These are phyloP conservation scores for Andrena chrysosceles DNA, from an alignment of 2,888 invertebrate genomes.

Conservation along the genomic window DNA sequence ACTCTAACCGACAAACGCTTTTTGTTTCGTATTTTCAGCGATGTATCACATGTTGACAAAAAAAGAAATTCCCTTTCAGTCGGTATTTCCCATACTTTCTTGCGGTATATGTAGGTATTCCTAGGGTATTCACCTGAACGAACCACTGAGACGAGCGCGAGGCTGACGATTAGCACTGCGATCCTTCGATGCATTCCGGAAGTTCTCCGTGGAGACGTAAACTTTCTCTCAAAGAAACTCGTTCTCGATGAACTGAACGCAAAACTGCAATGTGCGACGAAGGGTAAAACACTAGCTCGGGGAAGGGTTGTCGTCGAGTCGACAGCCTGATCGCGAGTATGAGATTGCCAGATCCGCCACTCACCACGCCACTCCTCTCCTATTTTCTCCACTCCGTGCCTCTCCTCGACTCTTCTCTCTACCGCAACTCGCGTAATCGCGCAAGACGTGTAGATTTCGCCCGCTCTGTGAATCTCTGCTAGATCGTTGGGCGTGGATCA, in stretches of 20 bases:
- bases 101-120: not conserved
- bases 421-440: conserved; percentile 39
- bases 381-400: conserved; percentile 12
- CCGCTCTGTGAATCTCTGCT: not conserved
- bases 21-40: conserved; percentile 5
- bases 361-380: conserved; percentile 59
- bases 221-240: conserved; percentile 17
- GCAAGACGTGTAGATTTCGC: conserved; percentile 42
- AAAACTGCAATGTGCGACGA: conserved; percentile 51
- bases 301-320: conserved; percentile 65
- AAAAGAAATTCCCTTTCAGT: not conserved
- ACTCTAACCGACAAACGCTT: not conserved
- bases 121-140: conserved; percentile 72
- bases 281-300: conserved; percentile 51
- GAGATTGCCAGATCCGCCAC: conserved; percentile 62
- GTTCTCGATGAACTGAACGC: conserved; percentile 29
- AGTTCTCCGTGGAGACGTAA: not conserved
- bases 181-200: conserved; percentile 62
- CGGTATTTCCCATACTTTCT: not conserved
- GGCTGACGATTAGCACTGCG: conserved; percentile 61
- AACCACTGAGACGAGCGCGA: conserved; percentile 66
- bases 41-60: not conserved
- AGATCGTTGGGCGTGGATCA: conserved; percentile 38
- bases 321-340: conserved; percentile 70
- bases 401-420: conserved; percentile 6